Conservation (phyloP, 2,888 invertebrate genomes). For the Andrena chrysosceles region DNA sequence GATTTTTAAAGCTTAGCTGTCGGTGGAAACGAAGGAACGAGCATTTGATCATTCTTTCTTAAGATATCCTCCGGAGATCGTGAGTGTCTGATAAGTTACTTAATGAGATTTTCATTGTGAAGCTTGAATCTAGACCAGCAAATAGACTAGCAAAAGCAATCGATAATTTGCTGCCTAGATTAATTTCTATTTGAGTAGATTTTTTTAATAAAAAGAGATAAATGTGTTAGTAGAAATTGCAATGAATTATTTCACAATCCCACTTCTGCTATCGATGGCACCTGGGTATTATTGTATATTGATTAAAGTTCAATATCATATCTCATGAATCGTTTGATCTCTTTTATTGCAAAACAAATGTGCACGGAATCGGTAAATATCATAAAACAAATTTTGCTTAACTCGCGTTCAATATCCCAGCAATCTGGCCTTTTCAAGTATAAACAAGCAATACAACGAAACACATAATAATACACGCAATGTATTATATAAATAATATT, state of each 20-base stretch:
- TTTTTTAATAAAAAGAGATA: neutral
- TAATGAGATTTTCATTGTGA: constrained; percentile 1
- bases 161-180: too few relatives aligned
- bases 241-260: neutral
- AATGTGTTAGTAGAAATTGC: neutral
- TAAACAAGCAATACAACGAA: too few relatives aligned
- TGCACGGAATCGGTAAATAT: too few relatives aligned
- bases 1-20: neutral
- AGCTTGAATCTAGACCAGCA: neutral
- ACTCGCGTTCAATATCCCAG: too few relatives aligned
- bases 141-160: too few relatives aligned
- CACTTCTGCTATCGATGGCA: neutral
- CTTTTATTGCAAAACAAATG: too few relatives aligned
- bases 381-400: too few relatives aligned
- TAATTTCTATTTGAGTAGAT: too few relatives aligned
- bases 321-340: neutral
- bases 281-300: neutral
- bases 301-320: neutral
- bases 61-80: neutral
- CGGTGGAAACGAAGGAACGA: neutral
- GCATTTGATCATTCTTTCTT: neutral
- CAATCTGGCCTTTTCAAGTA: too few relatives aligned
- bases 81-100: neutral
- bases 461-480: too few relatives aligned
- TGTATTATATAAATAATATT: too few relatives aligned